Conservation (phyloP, 2,888 invertebrate genomes). For the Agrochola circellaris region DNA sequence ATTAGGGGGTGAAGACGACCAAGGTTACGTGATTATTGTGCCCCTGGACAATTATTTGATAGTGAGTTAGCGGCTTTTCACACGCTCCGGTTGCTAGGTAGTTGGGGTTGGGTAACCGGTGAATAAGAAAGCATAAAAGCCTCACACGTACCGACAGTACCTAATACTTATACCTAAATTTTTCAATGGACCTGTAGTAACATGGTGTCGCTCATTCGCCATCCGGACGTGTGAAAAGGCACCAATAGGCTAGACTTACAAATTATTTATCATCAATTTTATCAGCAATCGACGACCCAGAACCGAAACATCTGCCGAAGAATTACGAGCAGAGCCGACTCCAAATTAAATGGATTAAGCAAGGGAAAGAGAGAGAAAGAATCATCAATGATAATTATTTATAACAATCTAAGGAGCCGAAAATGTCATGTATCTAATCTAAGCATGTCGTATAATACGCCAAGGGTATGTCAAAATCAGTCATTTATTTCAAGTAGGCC, state of each 20-base stretch:
- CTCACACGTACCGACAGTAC: neutral
- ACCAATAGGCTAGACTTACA: neutral
- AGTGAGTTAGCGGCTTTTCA: neutral
- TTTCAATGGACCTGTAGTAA: neutral
- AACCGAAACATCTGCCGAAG: no score
- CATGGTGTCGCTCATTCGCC: neutral
- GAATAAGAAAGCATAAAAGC: neutral
- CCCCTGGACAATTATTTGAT: neutral
- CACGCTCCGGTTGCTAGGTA: neutral
- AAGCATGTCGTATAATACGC: neutral
- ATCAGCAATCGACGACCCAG: no score
- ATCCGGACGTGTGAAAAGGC: neutral
- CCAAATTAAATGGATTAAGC: no score
- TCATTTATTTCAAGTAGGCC: no score
- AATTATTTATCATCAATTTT: neutral
- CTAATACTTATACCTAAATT: neutral
- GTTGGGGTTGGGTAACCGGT: neutral
- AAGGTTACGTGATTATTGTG: constrained; percentile 20
- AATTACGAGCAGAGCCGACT: no score
- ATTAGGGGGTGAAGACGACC: constrained; percentile 23
- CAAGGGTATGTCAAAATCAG: no score
- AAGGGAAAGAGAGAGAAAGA: no score
- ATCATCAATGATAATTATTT: neutral
- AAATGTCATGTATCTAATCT: neutral
- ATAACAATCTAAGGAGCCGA: neutral